Percentiles rank a stretch among this genome's conserved stretches.
Evolutionary conservation across 1,140 invertebrate species (phyloP).

Genomic region (Saccostrea echinata): DNA sequence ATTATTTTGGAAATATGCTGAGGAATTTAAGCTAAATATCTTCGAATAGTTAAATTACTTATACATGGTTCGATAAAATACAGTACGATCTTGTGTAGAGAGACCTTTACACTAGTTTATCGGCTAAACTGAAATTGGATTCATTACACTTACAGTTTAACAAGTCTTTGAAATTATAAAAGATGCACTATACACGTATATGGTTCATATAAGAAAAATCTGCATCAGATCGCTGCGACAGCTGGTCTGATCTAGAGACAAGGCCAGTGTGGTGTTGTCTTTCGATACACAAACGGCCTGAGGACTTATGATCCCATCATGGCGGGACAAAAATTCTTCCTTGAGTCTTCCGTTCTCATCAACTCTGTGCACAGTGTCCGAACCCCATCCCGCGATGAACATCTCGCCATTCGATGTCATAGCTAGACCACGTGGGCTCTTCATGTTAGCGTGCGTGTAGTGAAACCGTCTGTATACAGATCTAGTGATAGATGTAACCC

Average conservation of each 20-base stretch:
- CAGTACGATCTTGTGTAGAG: too few species aligned
- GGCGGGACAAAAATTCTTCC: constrained; percentile 41
- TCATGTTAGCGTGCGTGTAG: constrained; percentile 42
- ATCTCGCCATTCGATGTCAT: constrained; percentile 34
- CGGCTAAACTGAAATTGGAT: too few species aligned
- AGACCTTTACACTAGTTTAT: too few species aligned
- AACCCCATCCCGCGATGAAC: constrained; percentile 54
- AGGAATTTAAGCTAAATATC: too few species aligned
- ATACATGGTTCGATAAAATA: too few species aligned
- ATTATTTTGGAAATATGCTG: too few species aligned
- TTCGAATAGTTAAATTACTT: too few species aligned
- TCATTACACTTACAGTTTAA: too few species aligned
- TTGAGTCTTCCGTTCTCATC: constrained; percentile 44
- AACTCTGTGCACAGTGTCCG: constrained; percentile 52
- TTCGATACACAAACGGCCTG: constrained; percentile 43
- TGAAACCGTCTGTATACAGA: constrained; percentile 22
- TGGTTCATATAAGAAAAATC: neutral
- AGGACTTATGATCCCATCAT: constrained; percentile 51
- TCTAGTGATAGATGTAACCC: constrained; percentile 37
- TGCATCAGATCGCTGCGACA: constrained; percentile 49
- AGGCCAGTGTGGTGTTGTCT: constrained; percentile 32
- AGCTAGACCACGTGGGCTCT: constrained; percentile 52
- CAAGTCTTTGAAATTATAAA: too few species aligned
- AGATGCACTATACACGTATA: too few species aligned
- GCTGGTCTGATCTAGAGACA: constrained; percentile 52